phyloP scores from a whole-genome alignment of 2,888 invertebrate genomes.

The Chaitophorus viminalis region DNA sequence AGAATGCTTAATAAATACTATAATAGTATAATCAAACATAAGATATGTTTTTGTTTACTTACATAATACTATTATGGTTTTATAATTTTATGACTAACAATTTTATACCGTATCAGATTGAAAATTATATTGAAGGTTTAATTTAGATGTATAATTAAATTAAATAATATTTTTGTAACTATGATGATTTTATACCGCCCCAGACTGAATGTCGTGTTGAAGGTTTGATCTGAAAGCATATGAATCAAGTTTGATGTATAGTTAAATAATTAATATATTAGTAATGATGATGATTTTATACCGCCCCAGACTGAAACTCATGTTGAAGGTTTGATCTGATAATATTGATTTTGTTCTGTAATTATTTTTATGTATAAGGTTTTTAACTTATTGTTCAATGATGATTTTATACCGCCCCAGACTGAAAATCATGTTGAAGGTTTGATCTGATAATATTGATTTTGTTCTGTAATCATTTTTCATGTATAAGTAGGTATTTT shows the following conservation, averaged over 20 bases:
- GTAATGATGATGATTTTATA: slow-evolving; percentile 16
- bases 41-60: too few species aligned
- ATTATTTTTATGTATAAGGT: too few species aligned
- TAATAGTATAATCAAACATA: too few species aligned
- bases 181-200: slow-evolving; percentile 43
- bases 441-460: slow-evolving; percentile 21
- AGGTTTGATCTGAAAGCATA: slow-evolving; percentile 18
- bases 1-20: too few species aligned
- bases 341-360: too few species aligned
- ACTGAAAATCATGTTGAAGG: slow-evolving; percentile 47
- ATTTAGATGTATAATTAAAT: background rate
- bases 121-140: slow-evolving; percentile 31
- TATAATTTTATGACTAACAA: too few species aligned
- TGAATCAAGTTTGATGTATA: too few species aligned
- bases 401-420: slow-evolving; percentile 54
- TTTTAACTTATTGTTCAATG: background rate
- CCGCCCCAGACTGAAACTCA: slow-evolving; percentile 40
- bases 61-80: too few species aligned
- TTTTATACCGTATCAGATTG: too few species aligned
- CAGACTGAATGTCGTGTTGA: slow-evolving; percentile 26
- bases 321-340: slow-evolving; percentile 51
- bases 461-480: background rate
- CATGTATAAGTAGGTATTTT: background rate
- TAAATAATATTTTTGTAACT: too few species aligned
- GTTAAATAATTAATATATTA: too few species aligned